phyloP scores from a whole-genome alignment of 2,797 vertebrate genomes.

The Acipenser oxyrinchus region DNA sequence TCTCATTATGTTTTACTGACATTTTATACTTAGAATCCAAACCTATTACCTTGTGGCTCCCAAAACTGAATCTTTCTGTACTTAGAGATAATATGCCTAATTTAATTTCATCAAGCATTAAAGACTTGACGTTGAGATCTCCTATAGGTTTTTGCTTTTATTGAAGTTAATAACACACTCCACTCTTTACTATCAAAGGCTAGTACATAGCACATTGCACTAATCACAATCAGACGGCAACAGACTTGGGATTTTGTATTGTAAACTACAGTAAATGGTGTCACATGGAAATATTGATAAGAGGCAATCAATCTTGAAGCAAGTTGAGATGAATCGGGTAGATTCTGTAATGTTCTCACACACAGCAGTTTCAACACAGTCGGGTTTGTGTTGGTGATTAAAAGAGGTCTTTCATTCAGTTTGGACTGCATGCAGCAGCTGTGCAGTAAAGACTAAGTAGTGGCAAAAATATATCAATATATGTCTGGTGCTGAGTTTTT shows the following conservation, averaged over 20 bases:
- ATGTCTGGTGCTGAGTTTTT: not conserved
- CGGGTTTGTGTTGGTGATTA: not conserved
- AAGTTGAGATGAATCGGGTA: not conserved
- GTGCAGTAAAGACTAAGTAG: conserved; percentile 10
- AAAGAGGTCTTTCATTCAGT: conserved; percentile 7
- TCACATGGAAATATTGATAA: not conserved
- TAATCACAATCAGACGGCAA: too few relatives aligned
- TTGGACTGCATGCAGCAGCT: conserved; percentile 7
- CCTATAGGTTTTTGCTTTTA: too few relatives aligned
- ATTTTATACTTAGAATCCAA: too few relatives aligned
- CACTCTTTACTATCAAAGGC: not conserved
- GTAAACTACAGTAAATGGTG: not conserved
- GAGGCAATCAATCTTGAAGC: not conserved
- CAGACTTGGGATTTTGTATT: not conserved
- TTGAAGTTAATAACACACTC: too few relatives aligned
- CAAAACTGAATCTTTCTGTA: too few relatives aligned
- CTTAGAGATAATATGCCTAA: too few relatives aligned
- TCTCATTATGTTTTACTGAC: too few relatives aligned
- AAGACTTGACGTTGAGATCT: too few relatives aligned
- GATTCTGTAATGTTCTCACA: conserved; percentile 1
- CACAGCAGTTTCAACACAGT: conserved; percentile 1
- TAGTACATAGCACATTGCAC: not conserved
- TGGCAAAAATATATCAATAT: not conserved
- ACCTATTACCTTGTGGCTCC: too few relatives aligned
- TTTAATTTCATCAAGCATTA: too few relatives aligned